Evolutionary conservation across 2,113 vertebrate species (phyloP).

Genomic region (Eptatretus burgeri): DNA sequence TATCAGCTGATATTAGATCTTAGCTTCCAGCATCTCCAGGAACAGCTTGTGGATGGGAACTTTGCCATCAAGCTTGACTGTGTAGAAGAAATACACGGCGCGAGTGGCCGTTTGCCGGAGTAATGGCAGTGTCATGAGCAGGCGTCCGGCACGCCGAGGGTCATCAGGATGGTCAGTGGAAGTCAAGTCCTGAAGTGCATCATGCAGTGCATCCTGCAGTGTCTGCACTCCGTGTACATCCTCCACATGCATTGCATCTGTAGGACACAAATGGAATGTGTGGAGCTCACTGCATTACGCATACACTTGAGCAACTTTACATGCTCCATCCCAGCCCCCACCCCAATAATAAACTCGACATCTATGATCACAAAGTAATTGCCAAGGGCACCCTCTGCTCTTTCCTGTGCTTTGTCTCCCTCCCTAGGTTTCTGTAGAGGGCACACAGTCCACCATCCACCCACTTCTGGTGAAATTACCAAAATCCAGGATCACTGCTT

Average conservation of each 20-base stretch:
- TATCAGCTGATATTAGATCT: conserved; percentile 11
- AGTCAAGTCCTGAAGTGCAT: conserved; percentile 20
- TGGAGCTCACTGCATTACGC: neutral
- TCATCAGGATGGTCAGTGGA: conserved; percentile 8
- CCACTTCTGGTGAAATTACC: too few species aligned
- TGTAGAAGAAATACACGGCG: conserved; percentile 13
- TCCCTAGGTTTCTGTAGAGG: too few species aligned
- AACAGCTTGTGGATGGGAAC: conserved; percentile 25
- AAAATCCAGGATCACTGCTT: too few species aligned
- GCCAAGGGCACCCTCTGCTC: too few species aligned
- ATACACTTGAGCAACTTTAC: too few species aligned
- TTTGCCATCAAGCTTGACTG: conserved; percentile 14
- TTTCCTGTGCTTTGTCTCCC: too few species aligned
- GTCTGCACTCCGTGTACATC: conserved; percentile 15
- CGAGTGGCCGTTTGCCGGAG: conserved; percentile 19
- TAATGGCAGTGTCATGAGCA: conserved; percentile 26
- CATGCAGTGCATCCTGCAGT: conserved; percentile 21
- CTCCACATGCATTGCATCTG: conserved; percentile 15
- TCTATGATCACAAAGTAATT: too few species aligned
- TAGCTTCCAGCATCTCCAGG: conserved; percentile 28
- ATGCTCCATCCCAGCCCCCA: too few species aligned
- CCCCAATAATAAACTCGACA: too few species aligned
- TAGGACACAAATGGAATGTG: neutral
- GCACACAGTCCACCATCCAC: too few species aligned
- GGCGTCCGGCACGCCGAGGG: conserved; percentile 16